A percentile compares a stretch with the other conserved stretches of the same genome.
Conservation (phyloP, 2,113 vertebrate genomes). For the Apodemus sylvaticus region DNA sequence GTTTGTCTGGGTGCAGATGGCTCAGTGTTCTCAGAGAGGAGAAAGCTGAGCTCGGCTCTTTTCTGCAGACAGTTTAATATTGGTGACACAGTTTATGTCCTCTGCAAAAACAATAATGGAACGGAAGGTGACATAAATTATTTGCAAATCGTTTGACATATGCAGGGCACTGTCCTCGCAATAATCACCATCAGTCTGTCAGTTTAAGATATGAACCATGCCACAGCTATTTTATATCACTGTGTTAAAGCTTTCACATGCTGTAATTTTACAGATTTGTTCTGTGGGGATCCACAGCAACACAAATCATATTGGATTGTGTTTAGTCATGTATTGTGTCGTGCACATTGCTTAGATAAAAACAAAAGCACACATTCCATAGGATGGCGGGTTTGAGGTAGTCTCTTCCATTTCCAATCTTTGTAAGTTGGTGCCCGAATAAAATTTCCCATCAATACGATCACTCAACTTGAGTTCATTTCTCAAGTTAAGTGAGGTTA, state of each 20-base stretch:
- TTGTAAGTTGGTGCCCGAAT: conserved; percentile 56
- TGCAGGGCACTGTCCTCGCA: conserved; percentile 96
- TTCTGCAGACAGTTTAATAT: conserved; percentile 94
- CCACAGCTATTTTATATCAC: conserved; percentile 93
- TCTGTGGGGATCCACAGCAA: conserved; percentile 79
- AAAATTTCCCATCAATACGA: conserved; percentile 39
- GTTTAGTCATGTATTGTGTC: conserved; percentile 79
- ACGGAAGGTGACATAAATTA: conserved; percentile 98
- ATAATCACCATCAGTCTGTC: conserved; percentile 97
- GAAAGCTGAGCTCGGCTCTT: conserved; percentile 96
- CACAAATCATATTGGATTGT: conserved; percentile 87
- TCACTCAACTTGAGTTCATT: conserved; percentile 76
- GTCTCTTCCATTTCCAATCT: conserved; percentile 62
- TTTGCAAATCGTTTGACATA: conserved; percentile 98
- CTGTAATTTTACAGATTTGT: conserved; percentile 87
- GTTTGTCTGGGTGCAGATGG: conserved; percentile 96
- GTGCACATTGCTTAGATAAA: conserved; percentile 77
- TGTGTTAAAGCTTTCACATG: conserved; percentile 89
- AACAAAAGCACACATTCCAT: conserved; percentile 14
- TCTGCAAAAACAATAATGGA: conserved; percentile 95
- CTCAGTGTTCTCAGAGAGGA: conserved; percentile 90
- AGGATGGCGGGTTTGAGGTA: conserved; percentile 44
- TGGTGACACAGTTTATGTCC: conserved; percentile 95
- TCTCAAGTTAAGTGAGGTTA: conserved; percentile 76
- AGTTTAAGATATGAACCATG: conserved; percentile 93